Evolutionary conservation across 2,113 vertebrate species (phyloP).

Genomic region (Larimichthys polyactis): DNA sequence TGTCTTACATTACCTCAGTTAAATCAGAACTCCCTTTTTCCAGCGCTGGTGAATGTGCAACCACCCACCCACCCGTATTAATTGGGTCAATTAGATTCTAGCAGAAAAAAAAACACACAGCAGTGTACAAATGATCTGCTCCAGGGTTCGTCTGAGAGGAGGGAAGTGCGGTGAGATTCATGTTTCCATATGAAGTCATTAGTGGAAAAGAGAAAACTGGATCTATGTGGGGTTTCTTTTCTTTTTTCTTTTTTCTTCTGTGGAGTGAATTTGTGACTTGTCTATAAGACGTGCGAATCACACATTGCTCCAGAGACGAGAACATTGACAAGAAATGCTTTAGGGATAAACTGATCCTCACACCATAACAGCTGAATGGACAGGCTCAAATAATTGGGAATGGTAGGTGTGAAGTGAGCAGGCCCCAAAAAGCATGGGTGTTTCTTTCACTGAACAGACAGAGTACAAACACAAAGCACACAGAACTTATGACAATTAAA

Average conservation of each 20-base stretch:
- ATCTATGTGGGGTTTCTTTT: not conserved
- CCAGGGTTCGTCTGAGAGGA: conserved; percentile 33
- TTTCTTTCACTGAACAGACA: conserved; percentile 27
- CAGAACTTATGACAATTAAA: conserved; percentile 17
- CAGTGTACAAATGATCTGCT: conserved; percentile 51
- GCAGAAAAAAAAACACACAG: conserved; percentile 42
- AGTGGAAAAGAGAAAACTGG: conserved; percentile 10
- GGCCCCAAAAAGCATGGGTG: conserved; percentile 22
- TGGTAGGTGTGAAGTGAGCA: conserved; percentile 56
- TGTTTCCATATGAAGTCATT: conserved; percentile 57
- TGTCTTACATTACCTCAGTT: conserved; percentile 62
- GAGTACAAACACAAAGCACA: not conserved
- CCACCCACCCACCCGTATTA: conserved; percentile 59
- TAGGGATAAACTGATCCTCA: not conserved
- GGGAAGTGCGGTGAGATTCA: conserved; percentile 22
- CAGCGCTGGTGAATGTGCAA: conserved; percentile 21
- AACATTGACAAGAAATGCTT: conserved; percentile 30
- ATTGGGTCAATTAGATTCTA: conserved; percentile 75
- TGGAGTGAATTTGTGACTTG: conserved; percentile 14
- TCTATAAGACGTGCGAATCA: conserved; percentile 29
- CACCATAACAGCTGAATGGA: conserved; percentile 35
- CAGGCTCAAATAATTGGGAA: conserved; percentile 36
- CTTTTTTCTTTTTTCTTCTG: not conserved
- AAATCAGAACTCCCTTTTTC: conserved; percentile 58
- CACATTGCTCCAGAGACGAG: conserved; percentile 24